Conservation (phyloP, 2,888 invertebrate genomes). For the Chrysolina oricalcia region DNA sequence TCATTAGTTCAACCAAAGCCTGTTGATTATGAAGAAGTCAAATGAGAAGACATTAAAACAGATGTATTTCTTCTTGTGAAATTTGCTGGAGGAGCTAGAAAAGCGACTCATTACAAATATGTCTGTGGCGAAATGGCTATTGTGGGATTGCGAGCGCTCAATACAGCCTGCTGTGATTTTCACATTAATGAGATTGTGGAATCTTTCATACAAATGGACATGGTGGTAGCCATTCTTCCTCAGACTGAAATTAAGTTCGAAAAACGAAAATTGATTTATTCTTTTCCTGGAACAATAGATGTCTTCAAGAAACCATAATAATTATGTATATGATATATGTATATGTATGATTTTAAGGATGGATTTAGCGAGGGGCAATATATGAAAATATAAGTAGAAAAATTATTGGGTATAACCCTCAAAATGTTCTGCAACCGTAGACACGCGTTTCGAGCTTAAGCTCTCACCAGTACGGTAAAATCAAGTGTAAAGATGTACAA, state of each 20-base stretch:
- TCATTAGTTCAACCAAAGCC: conserved; percentile 21
- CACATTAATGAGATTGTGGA: conserved; percentile 12
- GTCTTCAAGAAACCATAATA: conserved; percentile 31
- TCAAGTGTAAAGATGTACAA: too few relatives aligned
- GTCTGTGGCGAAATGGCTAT: conserved; percentile 27
- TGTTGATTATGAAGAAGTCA: conserved; percentile 22
- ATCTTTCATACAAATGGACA: too few relatives aligned
- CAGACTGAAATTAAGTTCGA: conserved; percentile 29
- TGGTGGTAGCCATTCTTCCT: conserved; percentile 31
- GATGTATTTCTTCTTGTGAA: conserved; percentile 27
- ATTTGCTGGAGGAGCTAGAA: conserved; percentile 30
- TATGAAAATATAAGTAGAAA: too few relatives aligned
- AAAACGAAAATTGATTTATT: conserved; percentile 27
- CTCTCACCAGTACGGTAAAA: too few relatives aligned
- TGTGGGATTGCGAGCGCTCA: conserved; percentile 29
- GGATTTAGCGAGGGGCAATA: too few relatives aligned
- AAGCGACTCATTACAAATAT: conserved; percentile 28
- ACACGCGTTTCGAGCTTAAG: too few relatives aligned
- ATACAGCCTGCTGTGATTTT: conserved; percentile 31
- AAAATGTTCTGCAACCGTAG: too few relatives aligned
- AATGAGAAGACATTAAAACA: conserved; percentile 25
- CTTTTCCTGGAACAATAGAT: conserved; percentile 31
- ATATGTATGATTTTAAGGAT: too few relatives aligned
- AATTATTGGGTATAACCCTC: too few relatives aligned
- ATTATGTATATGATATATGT: background rate